Evolutionary conservation across 2,113 vertebrate genomes (phyloP), one percentile per base, ranked within the genome.

Genomic region (Cyanoderma ruficeps): DNA sequence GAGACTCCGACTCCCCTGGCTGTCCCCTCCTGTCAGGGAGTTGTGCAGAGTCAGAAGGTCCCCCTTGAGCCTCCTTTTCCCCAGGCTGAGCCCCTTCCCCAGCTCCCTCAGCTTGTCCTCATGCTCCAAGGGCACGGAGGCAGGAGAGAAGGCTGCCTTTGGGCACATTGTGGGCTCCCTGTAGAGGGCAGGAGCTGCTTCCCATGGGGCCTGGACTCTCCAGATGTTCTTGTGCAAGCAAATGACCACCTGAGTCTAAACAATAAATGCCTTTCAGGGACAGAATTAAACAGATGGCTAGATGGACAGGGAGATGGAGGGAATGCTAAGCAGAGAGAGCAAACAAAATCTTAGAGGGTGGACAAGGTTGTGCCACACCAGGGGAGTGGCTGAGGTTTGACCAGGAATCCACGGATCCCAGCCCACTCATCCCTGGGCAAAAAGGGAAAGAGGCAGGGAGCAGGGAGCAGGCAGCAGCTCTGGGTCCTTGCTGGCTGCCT

Each of bases 281-380:
- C 8, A 37, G 49, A 64, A 91, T 74, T 41, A 37, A 80, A 60
- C 47, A 84, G 77, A 70, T 0, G 3, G 70, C 72, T 27, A 42
- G 28, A 87, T 53, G 59, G 17, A 55, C 13, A 33, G 61, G 53
- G 67, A 72, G 59, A 37, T 2, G 4, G 57, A 56, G 21, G 41
- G 63, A 94, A 92, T 6, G 37, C 4, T 10, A 84, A 94, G 56
- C 20, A 37, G 39, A 70, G 52, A 79, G 55, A 76, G 74, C 37
- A 65, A 49, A 53, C 17, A 68, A 37, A 65, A 31, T 22, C 74
- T 69, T 11, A 28, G 52, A 76, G 37, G 53, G 24, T 4, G 3
- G 11, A 63, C 11, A 18, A 61, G 42, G 47, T 22, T 47, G 50
- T 0, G 2, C 12, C 0, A 0, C 15, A 18, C 18, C 7, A n/a